Base-by-base conservation (phyloP, 2,797 vertebrate genomes). In the Holocentrus rufus region DNA sequence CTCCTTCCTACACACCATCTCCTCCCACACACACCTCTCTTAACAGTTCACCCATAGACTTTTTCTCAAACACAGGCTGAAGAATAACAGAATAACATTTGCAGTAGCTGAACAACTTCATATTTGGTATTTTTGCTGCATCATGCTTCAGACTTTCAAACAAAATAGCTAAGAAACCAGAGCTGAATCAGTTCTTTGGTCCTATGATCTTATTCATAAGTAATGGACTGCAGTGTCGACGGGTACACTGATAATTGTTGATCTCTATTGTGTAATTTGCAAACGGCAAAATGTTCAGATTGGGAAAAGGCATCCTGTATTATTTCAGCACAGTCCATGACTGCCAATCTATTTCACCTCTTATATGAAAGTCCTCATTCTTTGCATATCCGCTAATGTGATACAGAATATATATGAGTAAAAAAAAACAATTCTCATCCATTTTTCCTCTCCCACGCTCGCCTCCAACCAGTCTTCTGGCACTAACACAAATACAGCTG, bases 11-110 rank as follows among this genome's bases (percentile, higher is more conserved):
- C 52, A 13, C 23, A 55, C 68, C 54, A 30, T 76, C 46, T 64
- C 61, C 53, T 56, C 70, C 59, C 44, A 76, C 76, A 53, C 53
- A n/a, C 50, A 56, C 25, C 17, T 54, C 59, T n/a, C 62, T 49
- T 47, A 14, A 44, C 13, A 65, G 49, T 55, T 44, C 46, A 58
- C 39, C 23, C 15, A 59, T 53, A 52, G 47, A 58, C 50, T 36
- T 57, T 9, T 17, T 14, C 17, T 36, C 23, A 17, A 7, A 15
- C 8, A 25, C 56, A 58, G 31, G 11, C 68, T 53, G 52, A 7
- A 53, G 2, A 17, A 17, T 20, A 9, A 22, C 25, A 27, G 25
- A 27, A 27, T 27, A 27, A 44, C 6, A 1, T 55, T 17, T 25
- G 46, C 7, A 47, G 46, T 14, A 25, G 2, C 9, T 17, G 36